These are phyloP conservation scores for Luidia sarsii DNA, from an alignment of 53 echinoderm and acorn worm genomes.

Conservation along the genomic window DNA sequence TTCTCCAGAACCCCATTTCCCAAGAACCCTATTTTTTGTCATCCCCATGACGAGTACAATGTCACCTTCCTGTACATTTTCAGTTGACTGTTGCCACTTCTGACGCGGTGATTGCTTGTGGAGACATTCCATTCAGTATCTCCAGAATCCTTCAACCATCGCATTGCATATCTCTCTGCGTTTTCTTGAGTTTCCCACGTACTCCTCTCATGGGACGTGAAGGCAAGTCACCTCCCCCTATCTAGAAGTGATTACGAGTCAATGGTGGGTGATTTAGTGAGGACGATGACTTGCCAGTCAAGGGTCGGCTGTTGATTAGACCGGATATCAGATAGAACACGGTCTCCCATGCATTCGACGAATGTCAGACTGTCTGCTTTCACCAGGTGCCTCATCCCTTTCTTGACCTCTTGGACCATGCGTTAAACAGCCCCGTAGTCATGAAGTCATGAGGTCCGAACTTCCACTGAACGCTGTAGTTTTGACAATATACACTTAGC, in stretches of 20 bases:
- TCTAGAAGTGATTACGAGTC: conserved; percentile 77
- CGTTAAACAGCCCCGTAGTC: conserved; percentile 75
- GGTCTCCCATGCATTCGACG: conserved; percentile 77
- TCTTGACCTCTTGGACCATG: conserved; percentile 81
- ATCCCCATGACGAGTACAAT: conserved; percentile 63
- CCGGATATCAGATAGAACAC: conserved; percentile 71
- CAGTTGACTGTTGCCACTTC: conserved; percentile 40
- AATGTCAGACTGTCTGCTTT: conserved; percentile 67
- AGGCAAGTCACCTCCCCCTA: conserved; percentile 68
- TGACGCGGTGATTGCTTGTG: conserved; percentile 64
- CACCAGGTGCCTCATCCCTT: conserved; percentile 64
- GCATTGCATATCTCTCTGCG: conserved; percentile 71
- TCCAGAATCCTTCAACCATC: conserved; percentile 70
- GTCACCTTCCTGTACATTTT: conserved; percentile 64
- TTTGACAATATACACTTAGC: conserved; percentile 58
- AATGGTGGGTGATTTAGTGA: conserved; percentile 76
- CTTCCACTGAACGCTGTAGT: conserved; percentile 49
- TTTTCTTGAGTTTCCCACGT: conserved; percentile 55
- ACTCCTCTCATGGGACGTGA: conserved; percentile 58
- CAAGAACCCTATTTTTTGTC: conserved; percentile 60
- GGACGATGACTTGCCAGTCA: conserved; percentile 77
- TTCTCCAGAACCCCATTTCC: conserved; percentile 68
- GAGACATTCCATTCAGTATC: conserved; percentile 55
- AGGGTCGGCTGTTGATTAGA: conserved; percentile 73
- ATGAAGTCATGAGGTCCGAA: conserved; percentile 61